A percentile compares a stretch with the other conserved stretches of the same genome.
Conservation (phyloP, 2,888 invertebrate species). For the Rotaria macrura region DNA sequence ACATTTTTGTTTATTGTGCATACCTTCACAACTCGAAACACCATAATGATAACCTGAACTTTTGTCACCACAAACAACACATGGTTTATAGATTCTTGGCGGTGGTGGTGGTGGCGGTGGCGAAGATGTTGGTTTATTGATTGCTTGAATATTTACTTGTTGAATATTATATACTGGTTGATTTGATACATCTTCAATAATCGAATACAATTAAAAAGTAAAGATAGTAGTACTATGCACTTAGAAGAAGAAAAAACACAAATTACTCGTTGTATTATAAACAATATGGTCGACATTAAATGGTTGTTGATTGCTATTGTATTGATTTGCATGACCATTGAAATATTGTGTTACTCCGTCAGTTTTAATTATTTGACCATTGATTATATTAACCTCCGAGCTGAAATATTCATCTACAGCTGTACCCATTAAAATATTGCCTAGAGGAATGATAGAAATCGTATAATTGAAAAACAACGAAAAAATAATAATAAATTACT, state of each 20-base stretch:
- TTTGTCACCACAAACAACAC: slow-evolving; percentile 49
- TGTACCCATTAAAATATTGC: slow-evolving; percentile 8
- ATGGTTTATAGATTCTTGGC: slow-evolving; percentile 48
- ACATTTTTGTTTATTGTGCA: background rate
- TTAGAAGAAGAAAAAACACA: background rate
- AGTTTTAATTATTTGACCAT: slow-evolving; percentile 4
- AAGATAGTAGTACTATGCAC: background rate
- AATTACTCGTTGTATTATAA: background rate
- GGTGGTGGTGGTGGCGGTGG: slow-evolving; percentile 42
- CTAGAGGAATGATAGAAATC: background rate
- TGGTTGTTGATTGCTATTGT: background rate
- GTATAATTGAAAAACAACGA: too few relatives aligned
- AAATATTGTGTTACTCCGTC: background rate
- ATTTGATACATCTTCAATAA: background rate
- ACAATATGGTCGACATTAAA: background rate
- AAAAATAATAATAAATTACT: too few relatives aligned
- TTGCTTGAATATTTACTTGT: background rate
- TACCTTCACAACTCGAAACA: slow-evolving; percentile 48
- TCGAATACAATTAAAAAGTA: background rate
- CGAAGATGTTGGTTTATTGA: background rate
- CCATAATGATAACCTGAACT: slow-evolving; percentile 50
- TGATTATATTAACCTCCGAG: background rate
- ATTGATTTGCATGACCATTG: background rate
- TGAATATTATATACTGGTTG: background rate
- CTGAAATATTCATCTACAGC: background rate